A percentile compares a stretch with the other conserved stretches of the same genome.
Conservation (phyloP, 2,113 vertebrate genomes). For the Phaetusa simplex region DNA sequence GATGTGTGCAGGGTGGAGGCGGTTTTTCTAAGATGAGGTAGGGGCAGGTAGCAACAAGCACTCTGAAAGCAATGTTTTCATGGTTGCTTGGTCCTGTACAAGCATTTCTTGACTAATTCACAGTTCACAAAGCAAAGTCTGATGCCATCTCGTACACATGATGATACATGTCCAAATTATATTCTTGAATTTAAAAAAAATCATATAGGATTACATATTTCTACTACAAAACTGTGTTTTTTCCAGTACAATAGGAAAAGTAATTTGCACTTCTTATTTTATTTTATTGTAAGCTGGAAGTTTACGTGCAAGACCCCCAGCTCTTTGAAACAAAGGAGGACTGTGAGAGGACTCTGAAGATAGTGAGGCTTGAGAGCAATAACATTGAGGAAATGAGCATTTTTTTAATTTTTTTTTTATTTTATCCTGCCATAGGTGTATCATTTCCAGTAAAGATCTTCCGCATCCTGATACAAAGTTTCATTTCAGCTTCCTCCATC, state of each 20-base stretch:
- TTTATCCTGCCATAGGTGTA: neutral
- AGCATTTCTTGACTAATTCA: neutral
- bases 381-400: neutral
- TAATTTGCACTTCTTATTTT: neutral
- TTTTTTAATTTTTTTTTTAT: too few species aligned
- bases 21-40: neutral
- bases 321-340: neutral
- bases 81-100: neutral
- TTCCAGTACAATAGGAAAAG: neutral
- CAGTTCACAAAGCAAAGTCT: neutral
- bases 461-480: neutral
- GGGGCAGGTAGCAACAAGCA: neutral
- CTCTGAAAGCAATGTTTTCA: neutral
- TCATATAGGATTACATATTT: neutral
- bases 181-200: neutral
- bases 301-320: neutral
- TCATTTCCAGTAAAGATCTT: neutral
- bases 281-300: neutral
- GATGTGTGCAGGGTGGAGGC: neutral
- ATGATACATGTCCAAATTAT: neutral
- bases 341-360: neutral
- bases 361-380: neutral
- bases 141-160: neutral
- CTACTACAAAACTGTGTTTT: neutral
- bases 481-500: neutral